These are phyloP conservation scores for Pterostichus niger DNA, from an alignment of 2,888 invertebrate genomes.

Conservation along the genomic window DNA sequence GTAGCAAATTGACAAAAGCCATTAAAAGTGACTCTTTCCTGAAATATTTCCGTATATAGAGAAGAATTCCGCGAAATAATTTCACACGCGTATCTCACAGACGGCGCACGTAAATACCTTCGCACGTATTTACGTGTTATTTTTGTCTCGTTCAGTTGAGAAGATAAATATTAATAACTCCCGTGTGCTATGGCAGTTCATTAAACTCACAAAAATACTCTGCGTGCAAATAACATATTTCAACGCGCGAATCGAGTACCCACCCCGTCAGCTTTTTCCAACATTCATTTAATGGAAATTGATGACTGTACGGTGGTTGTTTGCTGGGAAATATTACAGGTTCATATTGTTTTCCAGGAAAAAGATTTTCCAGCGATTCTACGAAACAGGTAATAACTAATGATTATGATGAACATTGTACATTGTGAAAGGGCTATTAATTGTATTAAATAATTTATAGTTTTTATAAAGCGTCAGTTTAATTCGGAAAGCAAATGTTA, in stretches of 20 bases:
- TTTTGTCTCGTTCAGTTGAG: constrained; percentile 59
- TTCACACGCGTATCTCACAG: constrained; percentile 45
- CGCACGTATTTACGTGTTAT: constrained; percentile 57
- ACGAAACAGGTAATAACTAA: background rate
- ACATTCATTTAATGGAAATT: constrained; percentile 24
- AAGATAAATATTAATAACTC: constrained; percentile 64
- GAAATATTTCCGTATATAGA: constrained; percentile 47
- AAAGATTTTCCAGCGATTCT: constrained; percentile 3
- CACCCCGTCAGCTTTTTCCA: background rate
- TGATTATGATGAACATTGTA: background rate
- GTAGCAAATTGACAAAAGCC: background rate
- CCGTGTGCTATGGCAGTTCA: constrained; percentile 54
- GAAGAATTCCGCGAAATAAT: constrained; percentile 37
- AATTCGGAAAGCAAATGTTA: too few species aligned
- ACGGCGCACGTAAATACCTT: constrained; percentile 49
- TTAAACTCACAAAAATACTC: constrained; percentile 60
- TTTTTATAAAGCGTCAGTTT: too few species aligned
- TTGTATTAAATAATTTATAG: too few species aligned
- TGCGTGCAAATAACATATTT: constrained; percentile 31
- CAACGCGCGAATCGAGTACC: constrained; percentile 12
- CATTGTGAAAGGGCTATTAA: too few species aligned
- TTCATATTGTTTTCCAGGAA: constrained; percentile 3
- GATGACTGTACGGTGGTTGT: background rate
- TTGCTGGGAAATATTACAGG: background rate
- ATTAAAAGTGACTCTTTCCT: background rate